phyloP scores from a whole-genome alignment of 2,797 vertebrate genomes.

The Aphelocoma californica region DNA sequence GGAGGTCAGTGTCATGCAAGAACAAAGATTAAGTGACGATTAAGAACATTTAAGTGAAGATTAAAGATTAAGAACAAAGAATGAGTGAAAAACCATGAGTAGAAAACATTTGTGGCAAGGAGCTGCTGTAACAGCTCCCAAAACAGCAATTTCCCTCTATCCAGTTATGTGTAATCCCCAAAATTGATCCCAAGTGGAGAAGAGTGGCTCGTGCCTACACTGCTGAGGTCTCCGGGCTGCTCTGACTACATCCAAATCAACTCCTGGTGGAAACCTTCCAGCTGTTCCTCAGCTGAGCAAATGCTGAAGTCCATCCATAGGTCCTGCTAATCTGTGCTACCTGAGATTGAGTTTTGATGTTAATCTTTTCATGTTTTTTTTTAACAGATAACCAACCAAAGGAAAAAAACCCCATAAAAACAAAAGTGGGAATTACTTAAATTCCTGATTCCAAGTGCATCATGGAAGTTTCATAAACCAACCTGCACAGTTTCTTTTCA shows the following conservation, averaged over 20 bases:
- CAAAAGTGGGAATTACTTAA: background rate
- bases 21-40: background rate
- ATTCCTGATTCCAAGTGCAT: background rate
- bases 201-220: background rate
- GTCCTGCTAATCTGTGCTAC: rapidly evolving
- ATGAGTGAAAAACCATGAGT: background rate
- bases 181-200: background rate
- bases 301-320: background rate
- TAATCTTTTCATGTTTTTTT: background rate
- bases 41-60: background rate
- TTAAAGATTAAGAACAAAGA: background rate
- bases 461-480: background rate
- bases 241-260: background rate
- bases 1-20: background rate
- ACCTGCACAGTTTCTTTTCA: background rate
- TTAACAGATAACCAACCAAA: background rate
- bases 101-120: background rate
- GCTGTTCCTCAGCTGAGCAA: background rate
- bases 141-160: background rate
- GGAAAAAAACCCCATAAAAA: background rate
- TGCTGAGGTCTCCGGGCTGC: background rate
- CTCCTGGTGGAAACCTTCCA: background rate
- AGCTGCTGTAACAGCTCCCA: background rate
- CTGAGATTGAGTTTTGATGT: background rate
- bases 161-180: background rate